Evolutionary conservation across 2,888 invertebrate genomes (phyloP).

Genomic region (Stenotaenia linearis): DNA sequence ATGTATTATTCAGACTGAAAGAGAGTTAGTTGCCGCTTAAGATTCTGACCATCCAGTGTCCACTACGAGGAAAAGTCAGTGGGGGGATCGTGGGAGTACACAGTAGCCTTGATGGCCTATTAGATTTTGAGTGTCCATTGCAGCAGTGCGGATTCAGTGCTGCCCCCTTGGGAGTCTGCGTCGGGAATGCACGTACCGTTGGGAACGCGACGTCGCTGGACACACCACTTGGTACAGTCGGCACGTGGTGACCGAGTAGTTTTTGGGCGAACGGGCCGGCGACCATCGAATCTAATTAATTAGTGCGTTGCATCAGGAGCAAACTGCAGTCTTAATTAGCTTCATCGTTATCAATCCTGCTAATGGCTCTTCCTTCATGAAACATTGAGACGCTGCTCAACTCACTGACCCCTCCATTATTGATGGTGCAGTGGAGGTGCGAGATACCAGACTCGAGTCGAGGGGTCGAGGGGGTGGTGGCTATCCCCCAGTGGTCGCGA

Average conservation of each 20-base stretch:
- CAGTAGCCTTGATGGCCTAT: slow-evolving; percentile 3
- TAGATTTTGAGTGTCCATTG: slow-evolving; percentile 26
- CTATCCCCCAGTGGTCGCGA: neutral
- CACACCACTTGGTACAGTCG: neutral
- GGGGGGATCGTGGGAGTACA: neutral
- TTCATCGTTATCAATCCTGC: slow-evolving; percentile 32
- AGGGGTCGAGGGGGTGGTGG: slow-evolving; percentile 19
- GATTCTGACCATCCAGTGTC: slow-evolving; percentile 16
- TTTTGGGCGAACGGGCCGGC: neutral
- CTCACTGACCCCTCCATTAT: slow-evolving; percentile 26
- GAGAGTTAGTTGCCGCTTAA: slow-evolving; percentile 23
- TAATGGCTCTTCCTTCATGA: slow-evolving; percentile 31
- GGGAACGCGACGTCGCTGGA: neutral
- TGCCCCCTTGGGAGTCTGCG: neutral
- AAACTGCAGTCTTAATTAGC: slow-evolving; percentile 30
- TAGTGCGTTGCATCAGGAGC: slow-evolving; percentile 15
- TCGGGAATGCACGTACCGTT: neutral
- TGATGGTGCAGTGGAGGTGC: slow-evolving; percentile 26
- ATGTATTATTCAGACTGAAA: slow-evolving; percentile 9
- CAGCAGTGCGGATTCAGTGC: slow-evolving; percentile 10
- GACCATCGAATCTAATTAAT: slow-evolving; percentile 24
- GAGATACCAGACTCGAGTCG: neutral
- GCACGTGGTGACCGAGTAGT: neutral
- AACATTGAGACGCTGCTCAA: slow-evolving; percentile 28
- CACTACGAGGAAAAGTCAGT: neutral